Evolutionary conservation across 2,113 vertebrate species (phyloP).

Genomic region (Nothobranchius furzeri): DNA sequence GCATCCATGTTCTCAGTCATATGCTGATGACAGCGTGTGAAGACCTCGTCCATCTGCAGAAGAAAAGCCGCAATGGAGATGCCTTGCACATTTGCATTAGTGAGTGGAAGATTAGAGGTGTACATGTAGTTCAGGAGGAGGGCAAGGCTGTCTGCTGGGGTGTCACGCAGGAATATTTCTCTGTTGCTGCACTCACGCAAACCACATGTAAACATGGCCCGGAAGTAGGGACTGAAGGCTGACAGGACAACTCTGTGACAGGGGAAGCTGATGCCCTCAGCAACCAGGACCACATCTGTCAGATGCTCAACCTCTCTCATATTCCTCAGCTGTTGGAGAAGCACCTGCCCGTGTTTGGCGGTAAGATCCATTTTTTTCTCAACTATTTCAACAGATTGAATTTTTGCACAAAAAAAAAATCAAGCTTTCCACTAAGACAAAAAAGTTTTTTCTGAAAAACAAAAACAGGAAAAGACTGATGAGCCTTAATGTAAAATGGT

Average conservation of each 20-base stretch:
- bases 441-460: constrained; percentile 42
- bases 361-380: constrained; percentile 80
- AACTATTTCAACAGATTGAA: neutral
- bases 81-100: constrained; percentile 85
- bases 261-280: constrained; percentile 88
- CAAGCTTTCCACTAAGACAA: neutral
- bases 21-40: constrained; percentile 84
- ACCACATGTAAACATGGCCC: constrained; percentile 96
- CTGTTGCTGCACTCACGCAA: constrained; percentile 85
- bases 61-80: constrained; percentile 90
- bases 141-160: constrained; percentile 85
- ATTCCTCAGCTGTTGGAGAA: constrained; percentile 84
- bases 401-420: constrained; percentile 3
- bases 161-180: constrained; percentile 86
- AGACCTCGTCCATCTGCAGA: constrained; percentile 94
- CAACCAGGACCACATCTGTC: constrained; percentile 89
- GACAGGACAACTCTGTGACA: constrained; percentile 93
- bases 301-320: constrained; percentile 89
- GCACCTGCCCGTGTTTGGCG: constrained; percentile 80
- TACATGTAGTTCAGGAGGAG: constrained; percentile 91
- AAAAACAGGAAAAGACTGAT: neutral
- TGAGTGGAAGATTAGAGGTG: constrained; percentile 83
- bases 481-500: too few species aligned
- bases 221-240: constrained; percentile 95
- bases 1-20: constrained; percentile 95